Conservation (phyloP, 2,888 invertebrate species). For the Cephus sareptanus region DNA sequence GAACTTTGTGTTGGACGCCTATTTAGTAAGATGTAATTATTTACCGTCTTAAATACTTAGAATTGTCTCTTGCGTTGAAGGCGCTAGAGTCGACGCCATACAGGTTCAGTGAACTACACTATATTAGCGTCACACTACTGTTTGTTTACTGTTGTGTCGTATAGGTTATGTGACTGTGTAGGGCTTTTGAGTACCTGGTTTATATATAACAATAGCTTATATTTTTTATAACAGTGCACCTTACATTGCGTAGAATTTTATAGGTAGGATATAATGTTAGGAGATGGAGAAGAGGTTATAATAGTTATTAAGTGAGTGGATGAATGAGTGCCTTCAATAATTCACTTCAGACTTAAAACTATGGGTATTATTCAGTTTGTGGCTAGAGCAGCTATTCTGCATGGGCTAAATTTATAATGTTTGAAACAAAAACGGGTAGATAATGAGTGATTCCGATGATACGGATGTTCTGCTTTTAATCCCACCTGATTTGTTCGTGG, state of each 20-base stretch:
- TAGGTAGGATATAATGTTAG: background rate
- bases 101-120: background rate
- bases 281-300: background rate
- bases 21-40: background rate
- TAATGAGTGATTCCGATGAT: conserved; percentile 82
- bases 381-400: background rate
- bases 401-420: conserved; percentile 10
- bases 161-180: background rate
- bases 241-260: background rate
- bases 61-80: background rate
- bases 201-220: background rate
- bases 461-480: conserved; percentile 84
- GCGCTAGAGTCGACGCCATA: background rate
- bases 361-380: background rate
- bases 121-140: background rate
- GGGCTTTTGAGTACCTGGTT: background rate
- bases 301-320: background rate
- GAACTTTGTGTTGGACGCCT: background rate
- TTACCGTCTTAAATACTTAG: background rate
- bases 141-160: background rate
- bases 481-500: conserved; percentile 80
- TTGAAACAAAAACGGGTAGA: conserved; percentile 29
- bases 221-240: background rate
- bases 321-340: background rate
- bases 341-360: background rate